Evolutionary conservation across 2,888 invertebrate species (phyloP).

Genomic region (Nycteola revayana): DNA sequence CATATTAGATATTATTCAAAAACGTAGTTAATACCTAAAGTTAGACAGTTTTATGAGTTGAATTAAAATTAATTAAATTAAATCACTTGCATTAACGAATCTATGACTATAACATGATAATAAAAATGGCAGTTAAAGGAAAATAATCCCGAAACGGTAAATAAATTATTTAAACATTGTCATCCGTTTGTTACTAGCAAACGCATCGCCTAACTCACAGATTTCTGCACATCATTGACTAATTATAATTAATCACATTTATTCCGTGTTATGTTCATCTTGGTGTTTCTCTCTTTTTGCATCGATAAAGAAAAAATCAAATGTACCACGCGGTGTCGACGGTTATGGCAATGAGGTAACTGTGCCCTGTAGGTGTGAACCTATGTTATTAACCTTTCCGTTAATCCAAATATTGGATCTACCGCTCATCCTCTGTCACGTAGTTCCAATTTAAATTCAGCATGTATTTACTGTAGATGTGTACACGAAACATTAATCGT

Average conservation of each 20-base stretch:
- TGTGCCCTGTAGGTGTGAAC: constrained; percentile 73
- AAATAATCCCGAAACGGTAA: constrained; percentile 13
- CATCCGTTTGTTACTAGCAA: constrained; percentile 19
- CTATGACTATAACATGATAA: constrained; percentile 42
- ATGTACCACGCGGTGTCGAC: constrained; percentile 98
- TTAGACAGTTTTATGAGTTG: neutral
- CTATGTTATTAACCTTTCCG: constrained; percentile 55
- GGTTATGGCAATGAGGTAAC: constrained; percentile 96
- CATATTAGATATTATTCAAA: too few relatives aligned
- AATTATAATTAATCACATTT: constrained; percentile 46
- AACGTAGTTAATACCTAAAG: too few relatives aligned
- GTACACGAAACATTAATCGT: constrained; percentile 28
- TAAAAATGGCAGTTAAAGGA: constrained; percentile 26
- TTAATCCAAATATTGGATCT: constrained; percentile 42
- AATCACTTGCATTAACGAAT: constrained; percentile 39
- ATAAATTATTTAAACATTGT: constrained; percentile 19
- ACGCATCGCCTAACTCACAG: constrained; percentile 43
- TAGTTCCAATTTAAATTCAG: constrained; percentile 45
- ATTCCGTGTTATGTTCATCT: constrained; percentile 70
- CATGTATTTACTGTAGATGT: constrained; percentile 41
- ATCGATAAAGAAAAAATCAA: constrained; percentile 90
- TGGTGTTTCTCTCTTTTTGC: constrained; percentile 83
- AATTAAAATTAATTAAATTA: constrained; percentile 18
- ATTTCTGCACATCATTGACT: constrained; percentile 44
- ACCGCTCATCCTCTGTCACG: constrained; percentile 52